Evolutionary conservation across 2,113 vertebrate species (phyloP).

Genomic region (Orthonyx spaldingii): DNA sequence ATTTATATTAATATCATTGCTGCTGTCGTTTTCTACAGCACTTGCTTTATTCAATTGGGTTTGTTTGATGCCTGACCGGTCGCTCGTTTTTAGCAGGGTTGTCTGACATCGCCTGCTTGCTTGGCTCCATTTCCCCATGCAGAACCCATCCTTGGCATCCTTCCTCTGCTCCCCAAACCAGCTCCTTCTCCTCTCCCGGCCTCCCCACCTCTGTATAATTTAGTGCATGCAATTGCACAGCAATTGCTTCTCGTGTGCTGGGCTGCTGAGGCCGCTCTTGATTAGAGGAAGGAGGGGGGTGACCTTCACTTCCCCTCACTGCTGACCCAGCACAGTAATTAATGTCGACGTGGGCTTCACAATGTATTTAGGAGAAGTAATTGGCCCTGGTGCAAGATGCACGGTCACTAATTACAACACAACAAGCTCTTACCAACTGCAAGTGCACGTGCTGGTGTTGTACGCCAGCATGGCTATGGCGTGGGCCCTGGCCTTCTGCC

Average conservation of each 20-base stretch:
- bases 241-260: constrained; percentile 45
- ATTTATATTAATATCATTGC: constrained; percentile 65
- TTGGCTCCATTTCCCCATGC: background rate
- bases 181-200: background rate
- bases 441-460: constrained; percentile 8
- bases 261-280: constrained; percentile 5
- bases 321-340: constrained; percentile 57
- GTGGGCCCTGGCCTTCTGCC: background rate
- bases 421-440: constrained; percentile 22
- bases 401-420: constrained; percentile 39
- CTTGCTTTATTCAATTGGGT: constrained; percentile 62
- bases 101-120: background rate
- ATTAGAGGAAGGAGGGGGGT: constrained; percentile 16
- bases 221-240: constrained; percentile 33
- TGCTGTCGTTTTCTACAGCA: constrained; percentile 59
- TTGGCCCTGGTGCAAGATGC: constrained; percentile 50
- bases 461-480: background rate
- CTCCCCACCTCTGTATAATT: constrained; percentile 4
- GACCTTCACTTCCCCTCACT: constrained; percentile 35
- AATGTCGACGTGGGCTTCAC: constrained; percentile 44
- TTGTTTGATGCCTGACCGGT: constrained; percentile 54
- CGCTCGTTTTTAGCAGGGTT: constrained; percentile 14
- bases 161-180: constrained; percentile 10
- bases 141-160: background rate
- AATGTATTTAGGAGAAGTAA: constrained; percentile 53